These are phyloP conservation scores for Agrilus mali DNA, from an alignment of 2,888 invertebrate genomes.

Conservation along the genomic window DNA sequence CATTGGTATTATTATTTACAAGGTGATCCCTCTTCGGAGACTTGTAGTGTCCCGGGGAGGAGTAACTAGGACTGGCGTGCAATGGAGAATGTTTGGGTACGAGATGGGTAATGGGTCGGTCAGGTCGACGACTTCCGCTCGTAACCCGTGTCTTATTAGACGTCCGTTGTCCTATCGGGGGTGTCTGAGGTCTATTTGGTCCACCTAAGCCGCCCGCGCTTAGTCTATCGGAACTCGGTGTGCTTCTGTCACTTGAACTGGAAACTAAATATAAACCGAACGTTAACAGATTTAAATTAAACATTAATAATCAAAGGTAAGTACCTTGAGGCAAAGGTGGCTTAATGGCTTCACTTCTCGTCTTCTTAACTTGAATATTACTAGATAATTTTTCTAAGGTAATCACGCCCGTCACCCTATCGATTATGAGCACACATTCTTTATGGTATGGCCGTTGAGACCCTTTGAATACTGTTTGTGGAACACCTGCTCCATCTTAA, in stretches of 20 bases:
- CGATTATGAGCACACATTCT: slow-evolving; percentile 91
- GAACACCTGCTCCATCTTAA: slow-evolving; percentile 76
- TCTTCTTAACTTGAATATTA: slow-evolving; percentile 88
- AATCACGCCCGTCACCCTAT: slow-evolving; percentile 84
- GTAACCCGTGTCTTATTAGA: slow-evolving; percentile 33
- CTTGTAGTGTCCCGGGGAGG: slow-evolving; percentile 27
- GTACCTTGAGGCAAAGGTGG: slow-evolving; percentile 23
- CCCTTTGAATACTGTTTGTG: slow-evolving; percentile 90
- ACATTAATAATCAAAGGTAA: no score
- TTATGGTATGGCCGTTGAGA: slow-evolving; percentile 83
- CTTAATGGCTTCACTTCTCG: slow-evolving; percentile 47
- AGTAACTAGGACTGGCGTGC: slow-evolving; percentile 42
- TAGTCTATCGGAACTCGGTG: slow-evolving; percentile 2
- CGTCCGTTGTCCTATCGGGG: slow-evolving; percentile 29
- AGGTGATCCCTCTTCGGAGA: slow-evolving; percentile 30
- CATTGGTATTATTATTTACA: slow-evolving; percentile 28
- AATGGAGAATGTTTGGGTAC: slow-evolving; percentile 46
- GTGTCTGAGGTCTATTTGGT: slow-evolving; percentile 21
- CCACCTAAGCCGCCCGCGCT: slow-evolving; percentile 2
- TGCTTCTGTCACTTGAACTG: no score
- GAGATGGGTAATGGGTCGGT: slow-evolving; percentile 33
- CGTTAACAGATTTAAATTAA: no score
- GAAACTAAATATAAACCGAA: no score
- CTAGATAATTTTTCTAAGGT: slow-evolving; percentile 84
- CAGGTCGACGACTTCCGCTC: slow-evolving; percentile 26